phyloP scores from a whole-genome alignment of 2,797 vertebrate genomes.

The Myotis daubentonii region DNA sequence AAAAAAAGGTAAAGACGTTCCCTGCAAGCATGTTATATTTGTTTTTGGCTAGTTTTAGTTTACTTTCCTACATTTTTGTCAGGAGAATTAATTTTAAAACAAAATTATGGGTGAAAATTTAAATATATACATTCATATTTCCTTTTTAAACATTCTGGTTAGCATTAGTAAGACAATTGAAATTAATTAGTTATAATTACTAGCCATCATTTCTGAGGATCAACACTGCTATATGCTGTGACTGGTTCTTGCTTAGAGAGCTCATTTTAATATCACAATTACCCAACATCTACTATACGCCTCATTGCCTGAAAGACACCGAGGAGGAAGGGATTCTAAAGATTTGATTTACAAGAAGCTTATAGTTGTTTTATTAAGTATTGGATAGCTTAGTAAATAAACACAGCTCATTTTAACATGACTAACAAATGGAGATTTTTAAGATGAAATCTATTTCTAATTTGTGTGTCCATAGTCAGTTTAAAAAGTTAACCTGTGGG shows the following conservation, averaged over 20 bases:
- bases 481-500: neutral
- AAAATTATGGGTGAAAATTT: slow-evolving; percentile 39
- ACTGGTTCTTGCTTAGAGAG: slow-evolving; percentile 26
- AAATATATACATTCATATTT: slow-evolving; percentile 39
- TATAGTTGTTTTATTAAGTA: neutral
- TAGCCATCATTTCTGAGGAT: slow-evolving; percentile 38
- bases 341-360: neutral
- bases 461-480: neutral
- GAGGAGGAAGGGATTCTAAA: slow-evolving; percentile 10
- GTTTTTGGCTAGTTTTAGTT: slow-evolving; percentile 54
- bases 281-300: neutral
- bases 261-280: slow-evolving; percentile 6
- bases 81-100: slow-evolving; percentile 33
- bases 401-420: neutral
- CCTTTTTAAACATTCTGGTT: slow-evolving; percentile 28
- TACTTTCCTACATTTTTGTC: slow-evolving; percentile 11
- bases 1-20: neutral
- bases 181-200: slow-evolving; percentile 41
- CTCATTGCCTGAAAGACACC: neutral
- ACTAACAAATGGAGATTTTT: slow-evolving; percentile 11
- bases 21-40: neutral
- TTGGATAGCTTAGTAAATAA: neutral
- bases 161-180: slow-evolving; percentile 32
- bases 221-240: neutral
- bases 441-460: neutral